Evolutionary conservation across 2,797 vertebrate species (phyloP).

Genomic region (Cuniculus paca): DNA sequence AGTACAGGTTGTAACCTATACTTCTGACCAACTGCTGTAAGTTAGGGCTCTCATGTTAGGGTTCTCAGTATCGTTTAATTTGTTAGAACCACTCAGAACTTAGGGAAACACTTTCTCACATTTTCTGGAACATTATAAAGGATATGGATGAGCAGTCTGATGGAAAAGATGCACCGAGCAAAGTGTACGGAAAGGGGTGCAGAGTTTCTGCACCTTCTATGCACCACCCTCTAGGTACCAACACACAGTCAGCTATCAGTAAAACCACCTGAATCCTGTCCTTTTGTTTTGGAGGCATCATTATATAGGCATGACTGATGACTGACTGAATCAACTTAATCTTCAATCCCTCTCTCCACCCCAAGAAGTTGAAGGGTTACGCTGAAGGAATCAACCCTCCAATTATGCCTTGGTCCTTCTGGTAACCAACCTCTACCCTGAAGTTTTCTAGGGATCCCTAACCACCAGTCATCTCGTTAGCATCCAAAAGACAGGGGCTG

Average conservation of each 20-base stretch:
- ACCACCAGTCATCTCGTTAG: background rate
- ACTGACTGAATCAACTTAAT: background rate
- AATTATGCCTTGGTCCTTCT: background rate
- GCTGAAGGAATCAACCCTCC: background rate
- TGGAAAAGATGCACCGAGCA: background rate
- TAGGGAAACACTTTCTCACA: background rate
- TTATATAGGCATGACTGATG: background rate
- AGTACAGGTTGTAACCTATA: background rate
- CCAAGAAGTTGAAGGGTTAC: background rate
- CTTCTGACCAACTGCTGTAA: background rate
- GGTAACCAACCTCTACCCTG: background rate
- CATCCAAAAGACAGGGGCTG: background rate
- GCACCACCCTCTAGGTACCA: background rate
- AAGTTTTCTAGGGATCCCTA: background rate
- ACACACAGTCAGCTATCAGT: background rate
- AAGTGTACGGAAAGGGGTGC: background rate
- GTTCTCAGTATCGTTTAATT: background rate
- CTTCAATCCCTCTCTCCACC: background rate
- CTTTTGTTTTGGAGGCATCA: background rate
- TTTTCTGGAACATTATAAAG: background rate
- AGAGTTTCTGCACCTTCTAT: background rate
- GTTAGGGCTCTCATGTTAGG: background rate
- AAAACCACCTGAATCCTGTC: background rate
- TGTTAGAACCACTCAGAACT: background rate
- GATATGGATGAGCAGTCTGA: background rate